Base-by-base conservation (phyloP, 2,888 invertebrate species). In the Oscheius sp. region DNA sequence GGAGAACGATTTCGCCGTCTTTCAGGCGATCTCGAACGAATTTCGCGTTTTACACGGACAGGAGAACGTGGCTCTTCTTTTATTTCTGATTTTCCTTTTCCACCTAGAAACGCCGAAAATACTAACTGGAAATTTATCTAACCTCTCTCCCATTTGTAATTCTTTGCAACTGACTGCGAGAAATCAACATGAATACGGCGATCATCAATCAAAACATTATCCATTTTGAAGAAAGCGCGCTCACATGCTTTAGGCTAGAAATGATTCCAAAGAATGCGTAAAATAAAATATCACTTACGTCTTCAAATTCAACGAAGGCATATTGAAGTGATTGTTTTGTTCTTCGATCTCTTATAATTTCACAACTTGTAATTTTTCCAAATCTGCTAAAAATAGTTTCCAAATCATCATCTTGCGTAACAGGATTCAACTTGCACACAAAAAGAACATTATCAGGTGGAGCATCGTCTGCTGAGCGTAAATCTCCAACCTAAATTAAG, bases 141-240 rank as follows among this genome's bases (percentile, higher is more conserved):
- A 70, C 70, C 70, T 64, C 53, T 46, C 13, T 72, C 35, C 72
- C 72, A 83, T 49, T 76, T 80, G 53, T 74, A 87, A 63, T 86
- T 83, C 90, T 96, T 97, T 1, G 98, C 93, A 0, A 99, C 98
- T 63, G 97, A 97, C 89, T 99, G 99, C 79, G 96, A 97, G 91
- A 99, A 99, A 90, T 99, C 99, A 0, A 99, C 99, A 90, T 99
- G 99, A 87, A 99, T 99, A 79, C 99, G 92, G 29, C 99, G 91
- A 89, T 99, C 99, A 90, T 99, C 99, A 85, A 99, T 99, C 6
- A 99, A 91, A 0, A 99, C 98, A 91, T 99, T 99, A 89, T 98
- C 98, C 99, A 99, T 99, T 91, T 99, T 99, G 88, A 99, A 96
- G 90, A 95, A 99, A 0, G 99, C 99, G 84, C 94, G 94, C 90